Percentiles rank a stretch among this genome's conserved stretches.
Evolutionary conservation across 2,797 vertebrate genomes (phyloP).

Genomic region (Paedocypris micromegethes): DNA sequence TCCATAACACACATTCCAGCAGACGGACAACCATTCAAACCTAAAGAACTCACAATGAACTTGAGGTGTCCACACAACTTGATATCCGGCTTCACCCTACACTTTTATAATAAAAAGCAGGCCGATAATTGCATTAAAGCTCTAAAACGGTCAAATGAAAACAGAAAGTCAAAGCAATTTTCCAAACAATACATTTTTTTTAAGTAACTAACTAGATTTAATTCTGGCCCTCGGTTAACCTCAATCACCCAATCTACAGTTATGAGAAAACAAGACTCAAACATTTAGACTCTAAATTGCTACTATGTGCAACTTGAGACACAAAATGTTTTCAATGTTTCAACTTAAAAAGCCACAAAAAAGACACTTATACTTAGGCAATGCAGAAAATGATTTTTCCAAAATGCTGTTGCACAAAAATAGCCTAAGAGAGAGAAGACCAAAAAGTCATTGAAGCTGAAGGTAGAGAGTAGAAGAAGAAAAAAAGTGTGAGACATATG

Average conservation of each 20-base stretch:
- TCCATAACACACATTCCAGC: constrained; percentile 29
- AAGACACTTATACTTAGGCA: too few species aligned
- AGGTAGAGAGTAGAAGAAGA: constrained; percentile 11
- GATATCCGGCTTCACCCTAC: background rate
- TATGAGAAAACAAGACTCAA: constrained; percentile 22
- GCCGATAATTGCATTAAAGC: background rate
- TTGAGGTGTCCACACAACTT: background rate
- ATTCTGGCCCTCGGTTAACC: constrained; percentile 46
- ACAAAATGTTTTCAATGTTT: background rate
- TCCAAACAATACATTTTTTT: constrained; percentile 14
- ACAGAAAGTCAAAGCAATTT: background rate
- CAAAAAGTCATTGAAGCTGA: background rate
- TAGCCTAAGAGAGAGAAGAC: background rate
- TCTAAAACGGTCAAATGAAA: constrained; percentile 1
- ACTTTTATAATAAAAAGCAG: background rate
- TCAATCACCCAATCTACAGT: constrained; percentile 38
- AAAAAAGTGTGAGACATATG: background rate
- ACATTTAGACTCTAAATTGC: constrained; percentile 5
- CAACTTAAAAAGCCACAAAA: too few species aligned
- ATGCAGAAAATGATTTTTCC: too few species aligned
- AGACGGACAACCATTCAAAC: background rate
- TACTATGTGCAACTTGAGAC: constrained; percentile 24
- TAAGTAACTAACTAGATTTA: constrained; percentile 25
- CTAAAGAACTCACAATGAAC: background rate
- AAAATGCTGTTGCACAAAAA: too few species aligned